Percentiles rank a stretch among this genome's conserved stretches.
Evolutionary conservation across 2,888 invertebrate species (phyloP).

Genomic region (Nemapogon koenigi): DNA sequence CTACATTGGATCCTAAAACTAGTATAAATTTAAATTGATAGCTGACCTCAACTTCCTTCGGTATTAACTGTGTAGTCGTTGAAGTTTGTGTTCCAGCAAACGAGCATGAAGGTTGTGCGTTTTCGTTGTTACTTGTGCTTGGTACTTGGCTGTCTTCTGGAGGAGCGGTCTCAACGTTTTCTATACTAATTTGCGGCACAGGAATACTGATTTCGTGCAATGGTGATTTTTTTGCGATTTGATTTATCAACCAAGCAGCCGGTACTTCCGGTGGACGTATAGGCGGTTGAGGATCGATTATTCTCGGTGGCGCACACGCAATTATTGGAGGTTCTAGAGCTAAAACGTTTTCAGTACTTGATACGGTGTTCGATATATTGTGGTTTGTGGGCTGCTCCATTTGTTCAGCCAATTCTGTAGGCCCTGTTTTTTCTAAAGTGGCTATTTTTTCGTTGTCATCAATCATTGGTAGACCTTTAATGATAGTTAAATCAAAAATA

Average conservation of each 20-base stretch:
- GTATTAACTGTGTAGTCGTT: conserved; percentile 35
- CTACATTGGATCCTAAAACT: too few relatives aligned
- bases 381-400: too few relatives aligned
- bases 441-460: too few relatives aligned
- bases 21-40: neutral
- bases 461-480: too few relatives aligned
- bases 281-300: too few relatives aligned
- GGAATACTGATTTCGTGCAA: conserved; percentile 19
- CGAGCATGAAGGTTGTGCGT: conserved; percentile 50
- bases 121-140: conserved; percentile 22
- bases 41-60: conserved; percentile 61
- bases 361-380: too few relatives aligned
- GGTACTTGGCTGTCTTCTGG: neutral
- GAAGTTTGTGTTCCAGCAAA: conserved; percentile 24
- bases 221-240: conserved; percentile 22
- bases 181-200: conserved; percentile 37
- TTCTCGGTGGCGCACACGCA: too few relatives aligned
- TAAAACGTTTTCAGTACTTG: too few relatives aligned
- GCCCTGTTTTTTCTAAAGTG: too few relatives aligned
- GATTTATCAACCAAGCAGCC: conserved; percentile 40
- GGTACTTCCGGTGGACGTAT: conserved; percentile 51
- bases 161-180: conserved; percentile 26
- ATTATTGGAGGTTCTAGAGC: too few relatives aligned
- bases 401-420: too few relatives aligned
- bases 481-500: neutral